phyloP scores from a whole-genome alignment of 1,140 invertebrate genomes.

The Heliconius congener region DNA sequence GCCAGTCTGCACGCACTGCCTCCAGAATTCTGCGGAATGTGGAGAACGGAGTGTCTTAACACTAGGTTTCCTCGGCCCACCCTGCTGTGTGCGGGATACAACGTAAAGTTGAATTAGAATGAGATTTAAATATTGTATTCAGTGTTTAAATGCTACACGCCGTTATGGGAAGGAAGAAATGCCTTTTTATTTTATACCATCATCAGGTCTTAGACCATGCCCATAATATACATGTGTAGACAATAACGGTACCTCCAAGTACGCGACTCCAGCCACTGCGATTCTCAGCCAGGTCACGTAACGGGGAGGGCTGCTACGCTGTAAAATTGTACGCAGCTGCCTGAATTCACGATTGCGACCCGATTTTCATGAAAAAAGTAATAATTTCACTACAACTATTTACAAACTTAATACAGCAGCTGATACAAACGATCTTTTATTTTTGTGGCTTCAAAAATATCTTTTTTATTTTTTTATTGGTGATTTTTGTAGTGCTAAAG shows the following conservation, averaged over 20 bases:
- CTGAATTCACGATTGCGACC: constrained; percentile 49
- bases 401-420: constrained; percentile 30
- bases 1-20: too few species aligned
- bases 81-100: too few species aligned
- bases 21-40: too few species aligned
- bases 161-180: not conserved
- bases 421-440: constrained; percentile 26
- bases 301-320: constrained; percentile 45
- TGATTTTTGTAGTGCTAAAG: not conserved
- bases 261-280: constrained; percentile 21
- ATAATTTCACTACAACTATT: constrained; percentile 40
- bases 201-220: constrained; percentile 18
- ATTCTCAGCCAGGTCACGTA: constrained; percentile 60
- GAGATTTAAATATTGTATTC: too few species aligned
- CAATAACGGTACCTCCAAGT: constrained; percentile 42
- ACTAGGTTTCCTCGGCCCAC: too few species aligned
- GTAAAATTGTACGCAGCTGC: constrained; percentile 71
- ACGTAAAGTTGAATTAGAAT: too few species aligned
- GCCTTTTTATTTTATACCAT: constrained; percentile 18
- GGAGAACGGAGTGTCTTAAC: too few species aligned
- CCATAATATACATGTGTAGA: constrained; percentile 38
- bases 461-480: not conserved
- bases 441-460: not conserved
- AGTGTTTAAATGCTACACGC: not conserved
- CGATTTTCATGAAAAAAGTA: constrained; percentile 49